Evolutionary conservation across 2,888 invertebrate species (phyloP), one percentile per base, ranked within the genome.

Genomic region (Acronicta leporina): DNA sequence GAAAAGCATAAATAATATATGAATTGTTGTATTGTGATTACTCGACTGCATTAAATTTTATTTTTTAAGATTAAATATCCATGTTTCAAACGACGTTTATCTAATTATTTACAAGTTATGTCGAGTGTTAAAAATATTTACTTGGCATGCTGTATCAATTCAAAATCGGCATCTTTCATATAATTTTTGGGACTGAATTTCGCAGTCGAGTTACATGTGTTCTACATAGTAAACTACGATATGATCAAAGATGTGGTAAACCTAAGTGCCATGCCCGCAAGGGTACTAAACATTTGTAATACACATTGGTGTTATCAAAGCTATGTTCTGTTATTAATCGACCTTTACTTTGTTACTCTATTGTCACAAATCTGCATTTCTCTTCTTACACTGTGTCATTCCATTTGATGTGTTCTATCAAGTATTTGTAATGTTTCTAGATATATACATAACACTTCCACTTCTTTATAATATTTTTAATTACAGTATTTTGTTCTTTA

Each of bases 331-430:
- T 20, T 20, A 20, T 20, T 20, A 20, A 3, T 20, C 20, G 20
- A 20, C 20, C 40, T 58, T 46, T 49, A 55, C 14, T 41, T n/a
- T 56, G 7, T 55, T 48, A 54, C 48, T 73, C 30, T 60, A 61
- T 48, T 61, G 84, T 85, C 85, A 86, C 86, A 86, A 83, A 83
- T 75, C 68, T 75, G 67, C 65, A 83, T 81, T 78, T 80, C 63
- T 77, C 75, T 64, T 78, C 68, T 79, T 76, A 80, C 68, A 82
- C 81, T 80, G 71, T 81, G 84, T 87, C 89, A 89, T 89, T 89
- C 89, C 89, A 89, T 87, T 79, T 63, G 65, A 85, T 88, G 88
- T 89, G 87, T 89, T 89, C 84, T 85, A 64, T 75, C 73, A 20
- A 20, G 66, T 79, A 75, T 71, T 70, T 68, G 54, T 66, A 71